Percentiles rank a stretch among this genome's conserved stretches.
Evolutionary conservation across 2,113 vertebrate genomes (phyloP).

Genomic region (Brachyhypopomus occidentalis): DNA sequence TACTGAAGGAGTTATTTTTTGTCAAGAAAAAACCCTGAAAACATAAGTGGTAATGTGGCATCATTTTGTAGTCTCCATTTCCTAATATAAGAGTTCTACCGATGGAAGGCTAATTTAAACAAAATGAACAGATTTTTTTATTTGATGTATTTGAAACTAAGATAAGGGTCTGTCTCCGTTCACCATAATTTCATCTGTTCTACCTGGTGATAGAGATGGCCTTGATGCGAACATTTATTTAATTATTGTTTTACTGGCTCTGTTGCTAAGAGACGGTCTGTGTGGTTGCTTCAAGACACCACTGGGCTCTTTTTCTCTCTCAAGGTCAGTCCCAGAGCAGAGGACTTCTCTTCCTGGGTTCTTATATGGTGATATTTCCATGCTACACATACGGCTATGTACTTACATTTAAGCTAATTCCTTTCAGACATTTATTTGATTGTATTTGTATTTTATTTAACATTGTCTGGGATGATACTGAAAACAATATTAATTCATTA

Average conservation of each 20-base stretch:
- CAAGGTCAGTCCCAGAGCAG: slow-evolving; percentile 26
- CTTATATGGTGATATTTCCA: not conserved
- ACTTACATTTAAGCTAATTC: not conserved
- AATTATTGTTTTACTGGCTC: slow-evolving; percentile 22
- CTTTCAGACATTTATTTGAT: not conserved
- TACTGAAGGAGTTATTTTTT: too few species aligned
- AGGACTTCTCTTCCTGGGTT: not conserved
- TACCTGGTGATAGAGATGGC: slow-evolving; percentile 20
- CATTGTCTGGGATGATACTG: too few species aligned
- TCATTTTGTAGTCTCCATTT: not conserved
- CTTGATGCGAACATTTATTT: slow-evolving; percentile 42
- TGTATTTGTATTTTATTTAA: not conserved
- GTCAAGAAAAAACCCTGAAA: too few species aligned
- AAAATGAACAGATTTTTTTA: not conserved
- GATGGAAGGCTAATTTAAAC: slow-evolving; percentile 9
- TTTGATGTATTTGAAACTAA: not conserved
- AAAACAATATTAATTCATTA: too few species aligned
- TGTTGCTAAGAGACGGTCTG: slow-evolving; percentile 46
- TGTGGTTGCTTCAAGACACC: slow-evolving; percentile 30
- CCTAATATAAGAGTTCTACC: not conserved
- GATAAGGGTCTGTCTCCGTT: not conserved
- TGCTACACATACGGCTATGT: not conserved
- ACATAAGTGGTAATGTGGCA: not conserved
- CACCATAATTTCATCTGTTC: slow-evolving; percentile 35
- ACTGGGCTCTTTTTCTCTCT: slow-evolving; percentile 12